Base-by-base conservation (phyloP, 2,797 vertebrate species). In the Hoplostethus atlanticus region DNA sequence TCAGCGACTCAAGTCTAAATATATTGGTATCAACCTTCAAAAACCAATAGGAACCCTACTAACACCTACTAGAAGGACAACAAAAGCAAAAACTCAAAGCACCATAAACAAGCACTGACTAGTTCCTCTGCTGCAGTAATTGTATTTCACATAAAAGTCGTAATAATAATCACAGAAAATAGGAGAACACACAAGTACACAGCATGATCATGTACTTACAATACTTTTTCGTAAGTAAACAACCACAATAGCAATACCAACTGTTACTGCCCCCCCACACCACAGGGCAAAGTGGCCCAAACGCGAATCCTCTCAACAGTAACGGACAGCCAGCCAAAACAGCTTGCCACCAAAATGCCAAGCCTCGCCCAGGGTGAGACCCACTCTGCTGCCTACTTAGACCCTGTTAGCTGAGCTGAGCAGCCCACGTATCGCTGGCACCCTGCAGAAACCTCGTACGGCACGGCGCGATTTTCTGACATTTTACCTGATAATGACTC, bases 291-390 rank as follows among this genome's bases (percentile, higher is more conserved):
- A 79, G 61, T 21, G 58, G 16, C 48, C 70, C 48, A 51, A 42
- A 62, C 34, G 3, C 55, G 76, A 77, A 79, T 84, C 76, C 38
- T 75, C 77, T 71, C 47, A 72, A 70, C 69, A 76, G 58, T 16
- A 52, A 68, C 63, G 70, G 68, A 52, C 79, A 77, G 54, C 11
- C 31, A 13, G 73, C 44, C 57, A 79, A 55, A 77, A 73, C 79
- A 63, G 71, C 67, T 46, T 71, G 38, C 51, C 55, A 70, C 42
- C 65, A 8, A 81, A 84, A 85, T 44, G 66, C 68, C 76, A 55
- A 28, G 50, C 17, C 46, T 76, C 4, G 46, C 81, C 66, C 50
- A 4, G 66, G 80, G 28, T 40, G 63, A 16, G 57, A 58, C 40
- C 62, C 47, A 6, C 46, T 48, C 46, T 42, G 10, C 12, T 50